Evolutionary conservation across 2,888 invertebrate species (phyloP).

Genomic region (Tipula lateralis): DNA sequence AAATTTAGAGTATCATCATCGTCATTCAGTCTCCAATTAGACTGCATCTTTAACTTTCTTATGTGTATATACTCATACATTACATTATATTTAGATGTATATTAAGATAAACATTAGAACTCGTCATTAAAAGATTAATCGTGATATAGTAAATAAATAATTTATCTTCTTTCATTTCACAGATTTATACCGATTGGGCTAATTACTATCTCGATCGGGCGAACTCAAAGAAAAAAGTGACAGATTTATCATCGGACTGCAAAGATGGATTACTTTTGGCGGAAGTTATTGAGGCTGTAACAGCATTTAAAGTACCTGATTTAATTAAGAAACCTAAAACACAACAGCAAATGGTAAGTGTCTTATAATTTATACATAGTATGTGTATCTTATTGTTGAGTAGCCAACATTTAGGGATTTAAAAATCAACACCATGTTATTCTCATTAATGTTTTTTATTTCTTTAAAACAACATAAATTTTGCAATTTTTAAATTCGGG

Average conservation of each 20-base stretch:
- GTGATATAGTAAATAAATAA: neutral
- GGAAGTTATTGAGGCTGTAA: slow-evolving; percentile 93
- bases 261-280: slow-evolving; percentile 88
- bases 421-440: too few species aligned
- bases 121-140: neutral
- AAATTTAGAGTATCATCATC: slow-evolving; percentile 1
- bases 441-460: too few species aligned
- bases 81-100: neutral
- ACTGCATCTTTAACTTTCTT: neutral
- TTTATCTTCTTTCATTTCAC: slow-evolving; percentile 42
- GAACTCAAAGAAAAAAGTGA: slow-evolving; percentile 76
- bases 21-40: neutral
- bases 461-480: too few species aligned
- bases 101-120: neutral
- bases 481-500: too few species aligned
- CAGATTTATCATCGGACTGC: slow-evolving; percentile 83
- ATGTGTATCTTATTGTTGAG: slow-evolving; percentile 58
- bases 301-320: slow-evolving; percentile 67
- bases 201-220: slow-evolving; percentile 94
- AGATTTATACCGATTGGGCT: slow-evolving; percentile 99
- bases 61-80: neutral
- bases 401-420: slow-evolving; percentile 44
- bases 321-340: slow-evolving; percentile 80
- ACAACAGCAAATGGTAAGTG: slow-evolving; percentile 87
- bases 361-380: neutral